Percentiles rank a stretch among this genome's conserved stretches.
phyloP scores from a whole-genome alignment of 2,113 vertebrate genomes.

The Lanius ludovicianus region DNA sequence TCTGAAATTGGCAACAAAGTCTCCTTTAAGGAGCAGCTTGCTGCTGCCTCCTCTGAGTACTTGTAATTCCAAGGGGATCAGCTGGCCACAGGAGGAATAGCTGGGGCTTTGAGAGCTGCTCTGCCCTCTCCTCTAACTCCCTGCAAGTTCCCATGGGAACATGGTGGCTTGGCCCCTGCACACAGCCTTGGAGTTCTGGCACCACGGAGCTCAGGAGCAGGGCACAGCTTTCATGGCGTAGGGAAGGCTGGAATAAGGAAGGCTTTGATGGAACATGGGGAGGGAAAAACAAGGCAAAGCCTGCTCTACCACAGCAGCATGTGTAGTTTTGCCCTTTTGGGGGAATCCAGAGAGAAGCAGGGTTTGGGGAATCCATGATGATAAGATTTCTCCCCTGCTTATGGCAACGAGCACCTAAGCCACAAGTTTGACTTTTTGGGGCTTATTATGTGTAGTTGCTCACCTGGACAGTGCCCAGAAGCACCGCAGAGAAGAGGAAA shows the following conservation, averaged over 20 bases:
- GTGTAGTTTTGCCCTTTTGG: not conserved
- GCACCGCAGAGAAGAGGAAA: conserved; percentile 68
- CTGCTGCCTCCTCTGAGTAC: not conserved
- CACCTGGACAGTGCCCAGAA: conserved; percentile 80
- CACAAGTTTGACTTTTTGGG: not conserved
- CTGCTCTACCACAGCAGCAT: not conserved
- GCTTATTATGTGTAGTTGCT: not conserved
- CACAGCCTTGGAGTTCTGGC: not conserved
- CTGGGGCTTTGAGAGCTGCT: conserved; percentile 41
- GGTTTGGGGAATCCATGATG: not conserved
- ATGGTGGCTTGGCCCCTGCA: not conserved
- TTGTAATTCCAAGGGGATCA: conserved; percentile 27
- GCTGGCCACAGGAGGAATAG: conserved; percentile 22
- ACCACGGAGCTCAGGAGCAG: not conserved
- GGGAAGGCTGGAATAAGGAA: conserved; percentile 7
- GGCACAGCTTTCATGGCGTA: not conserved
- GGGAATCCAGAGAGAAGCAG: not conserved
- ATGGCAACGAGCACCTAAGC: not conserved
- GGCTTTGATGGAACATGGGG: not conserved
- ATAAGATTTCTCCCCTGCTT: not conserved
- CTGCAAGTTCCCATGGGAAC: conserved; percentile 62
- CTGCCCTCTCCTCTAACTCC: not conserved
- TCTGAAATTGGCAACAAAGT: conserved; percentile 26
- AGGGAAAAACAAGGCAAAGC: not conserved
- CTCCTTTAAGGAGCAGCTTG: conserved; percentile 31